Conservation (phyloP, 2,113 vertebrate genomes). For the Lutjanus erythropterus region DNA sequence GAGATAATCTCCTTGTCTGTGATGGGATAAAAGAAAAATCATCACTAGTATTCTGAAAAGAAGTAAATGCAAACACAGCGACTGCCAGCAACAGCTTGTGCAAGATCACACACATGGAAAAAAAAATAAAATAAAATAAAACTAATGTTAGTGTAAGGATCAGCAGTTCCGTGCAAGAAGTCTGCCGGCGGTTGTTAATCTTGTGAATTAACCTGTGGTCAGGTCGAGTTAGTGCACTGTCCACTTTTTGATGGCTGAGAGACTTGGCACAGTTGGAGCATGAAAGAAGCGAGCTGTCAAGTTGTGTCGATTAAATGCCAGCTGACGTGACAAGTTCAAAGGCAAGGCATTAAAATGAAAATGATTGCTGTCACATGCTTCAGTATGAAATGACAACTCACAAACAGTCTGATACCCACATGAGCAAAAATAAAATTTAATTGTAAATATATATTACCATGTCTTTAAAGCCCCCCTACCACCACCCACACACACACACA, state of each 20-base stretch:
- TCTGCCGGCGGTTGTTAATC: conserved; percentile 40
- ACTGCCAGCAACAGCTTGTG: conserved; percentile 33
- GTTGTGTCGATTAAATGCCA: conserved; percentile 50
- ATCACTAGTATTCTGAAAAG: conserved; percentile 3
- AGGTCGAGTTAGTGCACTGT: conserved; percentile 38
- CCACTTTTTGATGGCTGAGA: conserved; percentile 34
- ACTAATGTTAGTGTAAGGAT: conserved; percentile 30
- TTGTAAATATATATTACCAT: background rate
- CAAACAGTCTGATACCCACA: conserved; percentile 4
- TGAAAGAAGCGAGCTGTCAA: conserved; percentile 47
- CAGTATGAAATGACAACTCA: conserved; percentile 39
- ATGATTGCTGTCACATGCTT: conserved; percentile 30
- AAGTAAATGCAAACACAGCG: conserved; percentile 1
- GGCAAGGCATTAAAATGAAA: conserved; percentile 42
- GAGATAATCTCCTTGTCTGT: conserved; percentile 52
- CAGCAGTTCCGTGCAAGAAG: conserved; percentile 10
- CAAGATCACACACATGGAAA: conserved; percentile 18
- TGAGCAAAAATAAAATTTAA: background rate
- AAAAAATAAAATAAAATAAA: conserved; percentile 26
- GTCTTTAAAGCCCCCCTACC: background rate
- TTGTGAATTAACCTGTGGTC: conserved; percentile 60
- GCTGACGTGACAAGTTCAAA: conserved; percentile 63
- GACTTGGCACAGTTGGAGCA: conserved; percentile 22
- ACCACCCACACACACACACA: background rate
- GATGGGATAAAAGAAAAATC: conserved; percentile 22